Conservation (phyloP, 2,797 vertebrate genomes). For the Channallabes apus region DNA sequence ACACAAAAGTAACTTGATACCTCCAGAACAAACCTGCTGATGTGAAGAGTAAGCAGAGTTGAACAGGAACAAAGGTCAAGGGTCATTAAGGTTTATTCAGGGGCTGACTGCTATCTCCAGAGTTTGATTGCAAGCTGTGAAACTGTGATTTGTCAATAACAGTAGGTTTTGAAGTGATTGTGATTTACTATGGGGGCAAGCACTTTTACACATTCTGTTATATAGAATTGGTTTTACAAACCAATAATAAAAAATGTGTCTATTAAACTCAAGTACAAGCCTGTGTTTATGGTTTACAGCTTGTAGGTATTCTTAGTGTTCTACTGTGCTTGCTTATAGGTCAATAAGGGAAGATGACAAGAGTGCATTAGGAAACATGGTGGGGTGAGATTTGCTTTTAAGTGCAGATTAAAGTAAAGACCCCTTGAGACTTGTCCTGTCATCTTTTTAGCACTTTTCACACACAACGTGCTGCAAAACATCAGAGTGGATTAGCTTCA, state of each 20-base stretch:
- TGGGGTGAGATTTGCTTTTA: not conserved
- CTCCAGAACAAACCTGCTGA: not conserved
- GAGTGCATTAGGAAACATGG: not conserved
- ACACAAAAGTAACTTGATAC: not conserved
- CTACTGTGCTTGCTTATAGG: no score
- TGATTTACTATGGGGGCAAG: not conserved
- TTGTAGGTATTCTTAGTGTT: not conserved
- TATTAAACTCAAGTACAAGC: not conserved
- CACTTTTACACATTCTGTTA: not conserved
- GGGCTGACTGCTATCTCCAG: not conserved
- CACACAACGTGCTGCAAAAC: not conserved
- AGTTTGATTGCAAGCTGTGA: no score
- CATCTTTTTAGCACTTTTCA: not conserved
- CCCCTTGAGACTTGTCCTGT: not conserved
- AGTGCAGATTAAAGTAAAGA: not conserved
- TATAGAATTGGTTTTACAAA: no score
- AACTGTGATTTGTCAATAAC: not conserved
- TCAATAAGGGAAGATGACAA: not conserved
- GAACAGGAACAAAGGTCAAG: not conserved
- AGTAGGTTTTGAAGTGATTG: not conserved
- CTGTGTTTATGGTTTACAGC: no score
- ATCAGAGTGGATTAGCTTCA: not conserved
- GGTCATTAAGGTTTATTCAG: no score
- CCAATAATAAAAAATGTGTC: not conserved
- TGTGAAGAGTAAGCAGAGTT: not conserved